Base-by-base conservation (phyloP, 1,140 invertebrate genomes). In the Eufriesea mexicana region DNA sequence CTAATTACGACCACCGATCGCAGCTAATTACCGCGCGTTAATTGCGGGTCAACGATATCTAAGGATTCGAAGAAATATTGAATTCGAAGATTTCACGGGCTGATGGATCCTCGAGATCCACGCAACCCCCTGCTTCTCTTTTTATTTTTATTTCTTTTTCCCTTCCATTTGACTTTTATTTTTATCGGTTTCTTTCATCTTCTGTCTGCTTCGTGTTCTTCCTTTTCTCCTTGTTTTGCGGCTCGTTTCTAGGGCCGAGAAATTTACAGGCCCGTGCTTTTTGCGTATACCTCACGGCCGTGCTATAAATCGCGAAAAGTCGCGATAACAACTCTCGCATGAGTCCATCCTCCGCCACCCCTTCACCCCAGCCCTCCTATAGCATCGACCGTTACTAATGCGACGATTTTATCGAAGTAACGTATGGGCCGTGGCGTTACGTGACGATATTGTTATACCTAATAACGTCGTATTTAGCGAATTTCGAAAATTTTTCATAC, bases 261-360 rank as follows among this genome's bases (percentile, higher is more conserved):
- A 77, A 79, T 79, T 84, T 84, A 79, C 76, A 68, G 57, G 75
- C 47, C 23, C 82, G 77, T 84, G 82, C 76, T 84, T 84, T 84
- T 84, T 84, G 82, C 82, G 82, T 84, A 84, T 84, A 84, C 45
- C 82, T 84, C 82, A 79, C 68, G 67, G 68, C 68, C 55, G 62
- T 54, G 62, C 77, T 80, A 84, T 84, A 84, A 84, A 84, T 84
- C 75, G 83, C 83, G 83, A 67, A 80, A 68, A 68, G 77, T 80
- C 77, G 64, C 62, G 83, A 84, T 84, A 84, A 84, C 70, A 75
- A 84, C 70, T 84, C 70, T 84, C 45, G 68, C 77, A 67, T 78
- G 78, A 84, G 78, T 84, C 77, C 71, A 80, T 84, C 78, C 78
- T 73, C 70, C 25, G 49, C 49, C 20, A 18, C 8, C 9, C 20